These are phyloP conservation scores for Cecidostiba fungosa DNA, from an alignment of 2,888 invertebrate species.

Conservation along the genomic window DNA sequence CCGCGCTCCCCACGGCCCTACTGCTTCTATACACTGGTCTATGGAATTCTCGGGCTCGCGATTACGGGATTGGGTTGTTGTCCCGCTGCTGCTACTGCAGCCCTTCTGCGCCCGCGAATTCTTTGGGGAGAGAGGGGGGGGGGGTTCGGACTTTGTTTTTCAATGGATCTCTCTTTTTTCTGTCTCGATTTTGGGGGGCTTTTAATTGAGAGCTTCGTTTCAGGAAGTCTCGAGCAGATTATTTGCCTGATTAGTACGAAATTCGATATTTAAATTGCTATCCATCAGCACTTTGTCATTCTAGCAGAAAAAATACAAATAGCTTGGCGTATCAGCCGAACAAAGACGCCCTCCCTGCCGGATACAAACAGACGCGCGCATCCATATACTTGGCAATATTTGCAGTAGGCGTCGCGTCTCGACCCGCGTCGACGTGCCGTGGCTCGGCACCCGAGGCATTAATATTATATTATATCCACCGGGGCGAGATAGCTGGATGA, in stretches of 20 bases:
- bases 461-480: conserved; percentile 74
- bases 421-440: conserved; percentile 70
- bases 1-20: conserved; percentile 55
- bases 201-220: conserved; percentile 43
- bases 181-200: not conserved
- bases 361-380: not conserved
- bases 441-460: conserved; percentile 73
- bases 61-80: conserved; percentile 45
- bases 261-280: too few relatives aligned
- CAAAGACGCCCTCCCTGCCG: not conserved
- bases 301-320: too few relatives aligned
- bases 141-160: conserved; percentile 29
- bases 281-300: too few relatives aligned
- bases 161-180: conserved; percentile 24
- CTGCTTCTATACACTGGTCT: not conserved
- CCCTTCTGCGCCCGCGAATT: conserved; percentile 12
- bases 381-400: conserved; percentile 47
- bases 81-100: not conserved
- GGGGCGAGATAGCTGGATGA: conserved; percentile 53
- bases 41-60: conserved; percentile 41
- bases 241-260: too few relatives aligned
- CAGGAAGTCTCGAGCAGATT: not conserved
- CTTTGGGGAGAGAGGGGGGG: not conserved
- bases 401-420: conserved; percentile 23
- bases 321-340: too few relatives aligned